Evolutionary conservation across 2,113 vertebrate species (phyloP), one percentile per base, ranked within the genome.

Genomic region (Oreochromis aureus): DNA sequence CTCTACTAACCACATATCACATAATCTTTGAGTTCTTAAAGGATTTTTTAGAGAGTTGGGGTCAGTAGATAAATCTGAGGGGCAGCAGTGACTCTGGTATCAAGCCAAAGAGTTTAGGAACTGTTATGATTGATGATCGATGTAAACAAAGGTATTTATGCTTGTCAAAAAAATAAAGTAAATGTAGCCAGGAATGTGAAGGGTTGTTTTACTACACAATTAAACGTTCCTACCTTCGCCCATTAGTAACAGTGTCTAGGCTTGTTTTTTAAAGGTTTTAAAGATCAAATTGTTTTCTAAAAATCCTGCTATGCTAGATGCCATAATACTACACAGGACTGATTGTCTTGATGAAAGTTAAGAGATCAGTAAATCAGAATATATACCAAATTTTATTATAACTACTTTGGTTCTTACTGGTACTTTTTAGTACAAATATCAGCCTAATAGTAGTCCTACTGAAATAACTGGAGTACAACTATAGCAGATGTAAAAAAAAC

Each of bases 181-280:
- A 73, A 30, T 46, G 13, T 46, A 44, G 13, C 12, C 24, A 46
- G 69, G 4, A 46, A 73, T 48, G 69, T 48, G 41, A 22, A 24
- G 41, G 41, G 22, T 24, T 15, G n/a, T 22, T 22, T 15, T 24
- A 0, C 36, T 11, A 3, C 1, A 18, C 15, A 54, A 53, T n/a
- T 54, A 54, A 27, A 27, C 0, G 0, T 46, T 27, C 1, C 66
- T 46, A 24, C 66, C 5, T 10, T 24, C 3, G 2, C 66, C 7
- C n/a, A 24, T 71, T 24, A 71, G 12, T 41, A 44, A 22, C 5
- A 36, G 63, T 71, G 63, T 41, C 0, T 27, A n/a, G 0, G 10
- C 6, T 58, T 5, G 1, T 24, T 71, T 27, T 15, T 24, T 24
- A 6, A 71, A 71, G n/a, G 39, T 71, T 27, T 15, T 44, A 16